Evolutionary conservation across 1,140 invertebrate genomes (phyloP).

Genomic region (Calephelis virginiensis): DNA sequence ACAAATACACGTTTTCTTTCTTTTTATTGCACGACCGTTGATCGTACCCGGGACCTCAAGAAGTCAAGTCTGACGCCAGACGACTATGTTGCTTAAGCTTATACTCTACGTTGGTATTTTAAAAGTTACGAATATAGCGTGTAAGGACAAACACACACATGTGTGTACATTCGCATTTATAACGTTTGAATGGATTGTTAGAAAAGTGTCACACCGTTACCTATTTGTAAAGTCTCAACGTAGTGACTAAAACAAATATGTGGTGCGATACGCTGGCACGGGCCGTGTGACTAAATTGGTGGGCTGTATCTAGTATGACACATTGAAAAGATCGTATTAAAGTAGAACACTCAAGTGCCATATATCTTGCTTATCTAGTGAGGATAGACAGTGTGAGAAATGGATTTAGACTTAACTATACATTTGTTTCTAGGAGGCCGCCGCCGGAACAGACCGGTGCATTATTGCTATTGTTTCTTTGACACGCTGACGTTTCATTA

Average conservation of each 20-base stretch:
- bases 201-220: no score
- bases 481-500: conserved; percentile 9
- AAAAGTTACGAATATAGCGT: no score
- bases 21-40: no score
- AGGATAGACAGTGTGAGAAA: conserved; percentile 14
- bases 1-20: no score
- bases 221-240: neutral
- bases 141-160: no score
- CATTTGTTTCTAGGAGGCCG: conserved; percentile 11
- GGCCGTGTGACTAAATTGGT: conserved; percentile 7
- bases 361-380: conserved; percentile 21
- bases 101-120: no score
- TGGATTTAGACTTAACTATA: conserved; percentile 16
- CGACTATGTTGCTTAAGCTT: no score
- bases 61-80: no score
- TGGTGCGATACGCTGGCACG: conserved; percentile 17
- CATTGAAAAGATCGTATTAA: conserved; percentile 21
- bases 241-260: conserved; percentile 8
- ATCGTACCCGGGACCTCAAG: no score
- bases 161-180: no score
- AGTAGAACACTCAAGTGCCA: conserved; percentile 16
- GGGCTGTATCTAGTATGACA: conserved; percentile 5
- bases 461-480: conserved; percentile 12
- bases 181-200: no score
- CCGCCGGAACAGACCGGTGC: conserved; percentile 6